These are phyloP conservation scores for Drosophila mercatorum DNA, from an alignment of 2,888 invertebrate genomes.

Conservation along the genomic window DNA sequence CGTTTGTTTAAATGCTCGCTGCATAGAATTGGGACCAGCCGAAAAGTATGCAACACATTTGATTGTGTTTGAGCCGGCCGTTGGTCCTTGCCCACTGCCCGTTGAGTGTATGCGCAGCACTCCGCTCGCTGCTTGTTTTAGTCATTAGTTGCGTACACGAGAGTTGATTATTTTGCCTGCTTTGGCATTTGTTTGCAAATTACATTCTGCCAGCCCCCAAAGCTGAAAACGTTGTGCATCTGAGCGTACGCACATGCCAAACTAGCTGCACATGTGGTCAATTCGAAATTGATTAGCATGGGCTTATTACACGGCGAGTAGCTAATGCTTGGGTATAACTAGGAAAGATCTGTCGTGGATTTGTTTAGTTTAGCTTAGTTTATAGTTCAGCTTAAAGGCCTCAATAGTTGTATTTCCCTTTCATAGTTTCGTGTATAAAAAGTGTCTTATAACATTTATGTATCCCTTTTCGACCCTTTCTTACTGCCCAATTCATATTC, in stretches of 20 bases:
- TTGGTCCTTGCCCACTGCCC: neutral
- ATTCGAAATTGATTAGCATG: constrained; percentile 2
- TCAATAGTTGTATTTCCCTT: too few relatives aligned
- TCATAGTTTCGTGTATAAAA: neutral
- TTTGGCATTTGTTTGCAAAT: constrained; percentile 26
- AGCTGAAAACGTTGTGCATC: constrained; percentile 4
- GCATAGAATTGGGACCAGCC: constrained; percentile 6
- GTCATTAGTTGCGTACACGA: constrained; percentile 41
- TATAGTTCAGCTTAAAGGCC: too few relatives aligned
- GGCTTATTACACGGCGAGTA: neutral
- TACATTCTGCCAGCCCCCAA: constrained; percentile 2
- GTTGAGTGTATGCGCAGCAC: neutral
- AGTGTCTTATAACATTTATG: neutral
- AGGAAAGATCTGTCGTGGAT: too few relatives aligned
- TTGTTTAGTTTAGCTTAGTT: too few relatives aligned
- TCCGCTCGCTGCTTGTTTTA: constrained; percentile 25
- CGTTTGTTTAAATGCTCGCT: constrained; percentile 19
- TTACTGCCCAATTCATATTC: neutral
- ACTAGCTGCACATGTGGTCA: neutral
- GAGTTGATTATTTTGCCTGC: constrained; percentile 37
- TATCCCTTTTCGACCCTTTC: too few relatives aligned
- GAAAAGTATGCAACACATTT: constrained; percentile 33
- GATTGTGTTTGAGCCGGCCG: constrained; percentile 1
- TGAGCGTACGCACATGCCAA: neutral
- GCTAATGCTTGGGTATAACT: neutral